A percentile compares a stretch with the other conserved stretches of the same genome.
phyloP scores from a whole-genome alignment of 2,888 invertebrate genomes.

The Syrista parreyssii region DNA sequence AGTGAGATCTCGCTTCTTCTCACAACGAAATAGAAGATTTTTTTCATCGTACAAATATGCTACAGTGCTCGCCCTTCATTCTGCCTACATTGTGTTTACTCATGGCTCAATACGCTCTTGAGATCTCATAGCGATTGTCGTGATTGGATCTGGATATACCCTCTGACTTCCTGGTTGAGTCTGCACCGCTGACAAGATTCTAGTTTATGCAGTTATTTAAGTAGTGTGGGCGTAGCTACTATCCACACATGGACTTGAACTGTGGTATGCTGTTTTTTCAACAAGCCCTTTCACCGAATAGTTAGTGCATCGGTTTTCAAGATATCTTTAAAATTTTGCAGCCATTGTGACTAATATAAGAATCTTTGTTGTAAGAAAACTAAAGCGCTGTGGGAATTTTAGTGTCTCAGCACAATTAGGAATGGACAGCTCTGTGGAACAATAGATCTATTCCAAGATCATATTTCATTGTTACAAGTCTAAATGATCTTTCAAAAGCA shows the following conservation, averaged over 20 bases:
- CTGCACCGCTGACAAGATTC: conserved; percentile 4
- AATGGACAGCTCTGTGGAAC: too few relatives aligned
- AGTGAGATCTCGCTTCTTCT: too few relatives aligned
- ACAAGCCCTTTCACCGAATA: conserved; percentile 4
- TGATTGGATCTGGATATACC: conserved; percentile 19
- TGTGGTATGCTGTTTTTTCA: conserved; percentile 14
- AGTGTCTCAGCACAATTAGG: too few relatives aligned
- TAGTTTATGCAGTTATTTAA: conserved; percentile 17
- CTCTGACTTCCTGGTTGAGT: conserved; percentile 12
- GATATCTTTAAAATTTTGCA: too few relatives aligned
- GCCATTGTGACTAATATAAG: too few relatives aligned
- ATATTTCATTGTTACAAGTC: background rate
- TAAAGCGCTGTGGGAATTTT: too few relatives aligned
- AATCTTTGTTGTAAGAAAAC: too few relatives aligned
- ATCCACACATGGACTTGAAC: conserved; percentile 24
- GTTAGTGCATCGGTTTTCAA: background rate
- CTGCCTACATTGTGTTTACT: background rate
- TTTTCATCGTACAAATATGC: conserved; percentile 35
- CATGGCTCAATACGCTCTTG: background rate
- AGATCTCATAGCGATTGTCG: conserved; percentile 16
- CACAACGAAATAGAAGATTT: conserved; percentile 9
- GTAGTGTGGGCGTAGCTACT: conserved; percentile 22
- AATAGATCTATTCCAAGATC: background rate
- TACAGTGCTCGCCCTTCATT: conserved; percentile 28
- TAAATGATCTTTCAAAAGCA: background rate